Percentiles rank a stretch among this genome's conserved stretches.
These are phyloP conservation scores for Theodoxus fluviatilis DNA, from an alignment of 2,888 invertebrate species.

Conservation along the genomic window DNA sequence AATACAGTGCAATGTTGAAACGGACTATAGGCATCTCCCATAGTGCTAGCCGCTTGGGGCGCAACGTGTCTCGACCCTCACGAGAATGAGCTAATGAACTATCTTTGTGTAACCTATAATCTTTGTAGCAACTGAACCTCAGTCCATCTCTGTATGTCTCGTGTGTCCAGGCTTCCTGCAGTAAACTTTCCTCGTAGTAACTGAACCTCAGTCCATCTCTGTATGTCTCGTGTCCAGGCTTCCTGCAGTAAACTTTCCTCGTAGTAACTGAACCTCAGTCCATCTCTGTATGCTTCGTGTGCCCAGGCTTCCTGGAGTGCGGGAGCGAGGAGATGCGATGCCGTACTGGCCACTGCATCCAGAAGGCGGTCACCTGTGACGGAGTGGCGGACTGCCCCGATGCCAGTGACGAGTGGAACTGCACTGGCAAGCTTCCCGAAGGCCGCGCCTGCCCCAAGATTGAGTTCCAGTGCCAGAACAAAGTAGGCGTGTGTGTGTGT, in stretches of 20 bases:
- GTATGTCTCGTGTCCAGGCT: no score
- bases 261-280: no score
- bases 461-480: constrained; percentile 90
- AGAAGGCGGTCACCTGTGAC: constrained; percentile 56
- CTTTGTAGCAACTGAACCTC: neutral
- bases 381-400: constrained; percentile 62
- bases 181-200: neutral
- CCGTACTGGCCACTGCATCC: constrained; percentile 86
- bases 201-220: no score
- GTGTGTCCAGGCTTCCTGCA: neutral
- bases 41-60: no score
- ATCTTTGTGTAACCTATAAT: neutral
- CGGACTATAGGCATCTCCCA: no score
- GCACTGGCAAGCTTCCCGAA: constrained; percentile 82
- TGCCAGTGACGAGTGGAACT: constrained; percentile 70
- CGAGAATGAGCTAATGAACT: no score
- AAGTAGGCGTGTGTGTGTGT: constrained; percentile 65
- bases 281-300: no score
- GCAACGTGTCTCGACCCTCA: no score
- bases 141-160: neutral
- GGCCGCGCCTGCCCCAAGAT: constrained; percentile 88
- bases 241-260: no score
- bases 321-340: constrained; percentile 76
- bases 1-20: no score
- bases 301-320: constrained; percentile 68